Conservation (phyloP, 2,797 vertebrate species). For the Gallinago solitaria region DNA sequence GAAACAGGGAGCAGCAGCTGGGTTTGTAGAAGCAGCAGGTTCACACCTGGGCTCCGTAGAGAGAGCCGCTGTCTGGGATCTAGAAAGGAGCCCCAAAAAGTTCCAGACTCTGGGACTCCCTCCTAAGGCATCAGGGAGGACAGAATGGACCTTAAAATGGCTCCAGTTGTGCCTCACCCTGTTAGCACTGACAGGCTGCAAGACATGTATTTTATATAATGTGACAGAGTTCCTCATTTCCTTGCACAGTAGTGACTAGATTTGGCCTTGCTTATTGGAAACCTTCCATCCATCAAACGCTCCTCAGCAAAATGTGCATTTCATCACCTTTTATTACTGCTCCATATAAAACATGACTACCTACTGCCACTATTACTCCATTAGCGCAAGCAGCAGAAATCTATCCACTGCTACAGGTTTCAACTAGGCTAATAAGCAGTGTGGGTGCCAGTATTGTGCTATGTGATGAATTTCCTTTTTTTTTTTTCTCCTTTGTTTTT, state of each 20-base stretch:
- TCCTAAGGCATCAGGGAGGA: background rate
- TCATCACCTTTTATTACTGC: slow-evolving; percentile 29
- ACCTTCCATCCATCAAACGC: background rate
- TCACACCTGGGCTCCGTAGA: background rate
- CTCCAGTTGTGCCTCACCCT: background rate
- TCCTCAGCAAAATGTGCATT: background rate
- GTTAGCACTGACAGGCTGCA: background rate
- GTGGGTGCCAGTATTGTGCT: background rate
- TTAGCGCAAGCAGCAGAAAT: background rate
- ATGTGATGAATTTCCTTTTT: background rate
- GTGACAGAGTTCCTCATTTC: background rate
- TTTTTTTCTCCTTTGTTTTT: background rate
- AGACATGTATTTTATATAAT: background rate
- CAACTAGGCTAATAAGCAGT: background rate
- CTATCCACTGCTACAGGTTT: background rate
- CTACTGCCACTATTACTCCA: background rate
- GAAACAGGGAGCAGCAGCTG: background rate
- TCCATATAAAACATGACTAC: background rate
- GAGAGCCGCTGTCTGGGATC: rapidly evolving
- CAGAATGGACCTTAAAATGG: background rate
- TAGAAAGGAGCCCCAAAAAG: background rate
- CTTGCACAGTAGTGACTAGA: background rate
- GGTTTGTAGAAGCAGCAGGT: background rate
- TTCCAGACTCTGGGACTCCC: background rate
- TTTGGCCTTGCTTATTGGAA: slow-evolving; percentile 10